A percentile compares a stretch with the other conserved stretches of the same genome.
Conservation (phyloP, 2,797 vertebrate genomes). For the Microchirus variegatus region DNA sequence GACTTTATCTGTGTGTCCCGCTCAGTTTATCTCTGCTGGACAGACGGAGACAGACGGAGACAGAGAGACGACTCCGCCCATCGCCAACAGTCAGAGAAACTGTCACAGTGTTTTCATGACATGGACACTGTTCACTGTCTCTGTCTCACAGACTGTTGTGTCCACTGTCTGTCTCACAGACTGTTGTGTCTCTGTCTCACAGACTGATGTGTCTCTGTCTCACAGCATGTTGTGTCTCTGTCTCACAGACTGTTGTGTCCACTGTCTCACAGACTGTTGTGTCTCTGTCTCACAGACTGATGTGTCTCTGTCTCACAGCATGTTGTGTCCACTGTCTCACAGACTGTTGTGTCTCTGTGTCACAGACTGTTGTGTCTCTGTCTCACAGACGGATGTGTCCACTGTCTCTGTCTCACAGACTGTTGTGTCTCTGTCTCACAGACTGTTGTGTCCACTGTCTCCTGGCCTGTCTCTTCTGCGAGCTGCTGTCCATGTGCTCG, state of each 20-base stretch:
- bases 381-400: neutral
- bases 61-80: neutral
- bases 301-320: no score
- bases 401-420: neutral
- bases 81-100: neutral
- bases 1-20: neutral
- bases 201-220: constrained; percentile 84
- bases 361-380: neutral
- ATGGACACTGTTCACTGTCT: no score
- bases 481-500: constrained; percentile 81
- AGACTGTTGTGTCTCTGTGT: no score
- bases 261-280: no score
- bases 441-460: constrained; percentile 84
- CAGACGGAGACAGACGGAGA: neutral
- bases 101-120: no score
- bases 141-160: neutral
- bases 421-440: constrained; percentile 42
- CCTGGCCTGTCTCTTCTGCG: constrained; percentile 86
- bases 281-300: no score
- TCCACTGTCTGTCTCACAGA: neutral
- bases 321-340: no score
- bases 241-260: no score
- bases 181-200: constrained; percentile 13
- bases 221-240: constrained; percentile 71
- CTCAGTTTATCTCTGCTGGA: neutral